These are phyloP conservation scores for Orbicella faveolata DNA, from an alignment of 64 coral and sea anemone species.

Conservation along the genomic window DNA sequence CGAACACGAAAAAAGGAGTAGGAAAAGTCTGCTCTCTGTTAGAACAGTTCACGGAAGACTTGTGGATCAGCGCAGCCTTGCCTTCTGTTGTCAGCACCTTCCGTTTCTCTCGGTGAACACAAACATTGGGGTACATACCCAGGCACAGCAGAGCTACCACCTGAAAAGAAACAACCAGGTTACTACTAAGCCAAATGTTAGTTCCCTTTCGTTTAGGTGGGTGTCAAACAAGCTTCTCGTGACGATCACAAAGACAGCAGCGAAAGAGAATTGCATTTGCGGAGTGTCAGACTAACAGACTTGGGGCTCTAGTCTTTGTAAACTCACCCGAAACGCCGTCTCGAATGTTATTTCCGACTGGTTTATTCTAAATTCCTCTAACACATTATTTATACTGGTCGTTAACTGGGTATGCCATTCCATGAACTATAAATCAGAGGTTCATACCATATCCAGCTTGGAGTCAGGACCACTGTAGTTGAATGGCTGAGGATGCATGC, in stretches of 20 bases:
- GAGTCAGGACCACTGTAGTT: constrained; percentile 96
- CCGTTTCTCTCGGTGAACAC: constrained; percentile 91
- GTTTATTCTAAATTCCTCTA: no score
- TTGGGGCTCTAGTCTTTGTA: no score
- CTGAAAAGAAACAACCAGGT: constrained; percentile 12
- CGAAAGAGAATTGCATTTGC: no score
- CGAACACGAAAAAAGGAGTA: constrained; percentile 95
- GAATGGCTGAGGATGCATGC: constrained; percentile 98
- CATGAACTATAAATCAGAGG: background rate
- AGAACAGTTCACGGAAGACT: constrained; percentile 94
- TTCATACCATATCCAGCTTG: constrained; percentile 78
- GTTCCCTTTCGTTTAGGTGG: no score
- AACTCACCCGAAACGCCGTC: no score
- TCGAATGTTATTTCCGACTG: no score
- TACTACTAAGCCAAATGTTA: background rate
- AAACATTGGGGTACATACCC: constrained; percentile 95
- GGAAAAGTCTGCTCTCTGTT: constrained; percentile 95
- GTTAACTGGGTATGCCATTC: no score
- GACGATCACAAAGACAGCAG: no score
- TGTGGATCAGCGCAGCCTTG: constrained; percentile 97
- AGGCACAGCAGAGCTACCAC: constrained; percentile 89
- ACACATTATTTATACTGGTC: no score
- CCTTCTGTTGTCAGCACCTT: constrained; percentile 97
- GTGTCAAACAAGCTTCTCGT: no score
- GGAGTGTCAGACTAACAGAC: no score